Evolutionary conservation across 2,888 invertebrate genomes (phyloP).

Genomic region (Andrena hattorfiana): DNA sequence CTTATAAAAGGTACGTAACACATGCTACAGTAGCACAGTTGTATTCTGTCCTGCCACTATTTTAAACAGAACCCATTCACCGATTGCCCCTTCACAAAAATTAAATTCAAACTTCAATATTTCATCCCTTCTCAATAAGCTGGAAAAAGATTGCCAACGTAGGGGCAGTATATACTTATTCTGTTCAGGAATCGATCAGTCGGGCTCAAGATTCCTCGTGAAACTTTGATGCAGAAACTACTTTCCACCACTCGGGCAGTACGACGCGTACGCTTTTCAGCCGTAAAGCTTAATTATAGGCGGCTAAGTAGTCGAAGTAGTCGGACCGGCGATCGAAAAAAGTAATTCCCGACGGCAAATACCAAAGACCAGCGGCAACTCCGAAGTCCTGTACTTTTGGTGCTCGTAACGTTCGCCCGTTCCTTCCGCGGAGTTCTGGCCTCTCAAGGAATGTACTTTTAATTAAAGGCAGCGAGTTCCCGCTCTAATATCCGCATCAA

Average conservation of each 20-base stretch:
- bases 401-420: conserved; percentile 31
- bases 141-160: too few relatives aligned
- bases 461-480: conserved; percentile 44
- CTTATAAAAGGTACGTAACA: too few relatives aligned
- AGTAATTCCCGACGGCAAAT: not conserved
- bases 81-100: too few relatives aligned
- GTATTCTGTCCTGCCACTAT: too few relatives aligned
- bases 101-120: too few relatives aligned
- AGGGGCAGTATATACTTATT: too few relatives aligned
- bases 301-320: not conserved
- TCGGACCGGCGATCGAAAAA: conserved; percentile 1
- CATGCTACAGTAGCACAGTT: too few relatives aligned
- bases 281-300: conserved; percentile 21
- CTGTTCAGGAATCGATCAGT: not conserved
- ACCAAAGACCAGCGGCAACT: conserved; percentile 5
- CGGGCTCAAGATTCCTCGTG: not conserved
- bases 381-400: not conserved
- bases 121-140: too few relatives aligned
- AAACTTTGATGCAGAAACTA: not conserved
- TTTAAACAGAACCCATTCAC: too few relatives aligned
- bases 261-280: conserved; percentile 4
- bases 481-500: conserved; percentile 25
- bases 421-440: conserved; percentile 3
- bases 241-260: not conserved
- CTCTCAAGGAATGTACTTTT: conserved; percentile 52